These are phyloP conservation scores for Eupithecia vulgata DNA, from an alignment of 2,888 invertebrate genomes.

Conservation along the genomic window DNA sequence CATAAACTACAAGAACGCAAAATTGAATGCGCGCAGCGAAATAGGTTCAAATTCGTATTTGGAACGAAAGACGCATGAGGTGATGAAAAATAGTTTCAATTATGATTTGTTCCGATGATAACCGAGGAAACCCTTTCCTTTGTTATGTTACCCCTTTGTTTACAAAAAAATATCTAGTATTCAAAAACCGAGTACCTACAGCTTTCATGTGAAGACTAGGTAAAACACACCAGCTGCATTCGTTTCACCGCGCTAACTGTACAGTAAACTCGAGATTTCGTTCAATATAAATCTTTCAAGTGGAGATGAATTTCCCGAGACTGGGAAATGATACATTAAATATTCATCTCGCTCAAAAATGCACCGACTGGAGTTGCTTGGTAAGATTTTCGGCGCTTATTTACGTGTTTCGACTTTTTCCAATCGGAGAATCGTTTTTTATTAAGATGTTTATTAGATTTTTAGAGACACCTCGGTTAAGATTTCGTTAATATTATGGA, in stretches of 20 bases:
- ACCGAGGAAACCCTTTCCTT: not conserved
- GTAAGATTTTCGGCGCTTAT: constrained; percentile 53
- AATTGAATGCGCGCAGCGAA: not conserved
- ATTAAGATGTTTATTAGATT: constrained; percentile 29
- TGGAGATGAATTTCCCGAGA: constrained; percentile 74
- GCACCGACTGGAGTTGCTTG: constrained; percentile 73
- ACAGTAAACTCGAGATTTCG: constrained; percentile 72
- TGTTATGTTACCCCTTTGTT: not conserved
- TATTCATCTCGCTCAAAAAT: constrained; percentile 76
- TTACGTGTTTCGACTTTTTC: constrained; percentile 48
- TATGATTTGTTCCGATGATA: not conserved
- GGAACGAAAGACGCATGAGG: not conserved
- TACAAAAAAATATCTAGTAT: not conserved
- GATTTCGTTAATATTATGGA: not conserved
- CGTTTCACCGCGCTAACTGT: constrained; percentile 25
- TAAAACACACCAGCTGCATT: constrained; percentile 11
- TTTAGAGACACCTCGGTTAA: not conserved
- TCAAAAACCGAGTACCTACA: not conserved
- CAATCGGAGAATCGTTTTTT: constrained; percentile 39
- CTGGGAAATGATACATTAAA: constrained; percentile 80
- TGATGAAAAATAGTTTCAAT: not conserved
- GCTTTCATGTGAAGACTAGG: not conserved
- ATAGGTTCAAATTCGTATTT: not conserved
- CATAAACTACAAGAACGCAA: not conserved
- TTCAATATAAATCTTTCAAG: constrained; percentile 79